Base-by-base conservation (phyloP, 2,113 vertebrate genomes). In the Pygoscelis antarcticus region DNA sequence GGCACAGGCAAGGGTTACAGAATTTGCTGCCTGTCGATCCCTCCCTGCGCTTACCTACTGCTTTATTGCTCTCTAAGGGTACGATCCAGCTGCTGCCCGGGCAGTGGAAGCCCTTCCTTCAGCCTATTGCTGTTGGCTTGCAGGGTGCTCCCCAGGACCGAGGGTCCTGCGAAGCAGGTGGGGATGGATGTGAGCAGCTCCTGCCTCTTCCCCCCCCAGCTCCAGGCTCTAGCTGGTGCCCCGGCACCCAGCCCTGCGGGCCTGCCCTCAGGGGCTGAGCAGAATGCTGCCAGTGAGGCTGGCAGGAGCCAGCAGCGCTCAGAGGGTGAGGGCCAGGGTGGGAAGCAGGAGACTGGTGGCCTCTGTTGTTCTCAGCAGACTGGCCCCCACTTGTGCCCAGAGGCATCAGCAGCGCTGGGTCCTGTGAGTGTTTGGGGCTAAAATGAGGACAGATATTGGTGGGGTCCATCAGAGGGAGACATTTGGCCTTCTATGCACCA, bases 291-390 rank as follows among this genome's bases (percentile, higher is more conserved):
- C 1, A 0, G 1, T 62, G 66, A 54, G 57, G 49, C 54, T 77
- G 52, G 30, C 52, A 70, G 70, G 46, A 55, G 57, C 34, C 1
- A 1, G 36, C 34, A 78, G 64, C 2, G 3, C 64, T 68, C 2
- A 0, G 40, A 69, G 75, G 21, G 61, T 0, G 3, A 32, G 29
- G 32, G 6, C 29, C 27, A 29, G 55, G 13, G 6, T 20, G 38
- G 76, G 52, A 74, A 78, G 51, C 32, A 42, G 60, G 32, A 78
- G 7, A 8, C 12, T 10, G n/a, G 19, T 47, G 49, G 54, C n/a
- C 22, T 49, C 27, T 64, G 46, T 40, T 6, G 1, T 54, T 54
- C 21, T 46, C 72, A 65, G 76, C 58, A 86, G 30, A 29, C 20
- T 2, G 6, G 6, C 11, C 15, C 57, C 34, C 1, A 2, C 1